These are phyloP conservation scores for Pimephales promelas DNA, from an alignment of 2,113 vertebrate genomes.

Conservation along the genomic window DNA sequence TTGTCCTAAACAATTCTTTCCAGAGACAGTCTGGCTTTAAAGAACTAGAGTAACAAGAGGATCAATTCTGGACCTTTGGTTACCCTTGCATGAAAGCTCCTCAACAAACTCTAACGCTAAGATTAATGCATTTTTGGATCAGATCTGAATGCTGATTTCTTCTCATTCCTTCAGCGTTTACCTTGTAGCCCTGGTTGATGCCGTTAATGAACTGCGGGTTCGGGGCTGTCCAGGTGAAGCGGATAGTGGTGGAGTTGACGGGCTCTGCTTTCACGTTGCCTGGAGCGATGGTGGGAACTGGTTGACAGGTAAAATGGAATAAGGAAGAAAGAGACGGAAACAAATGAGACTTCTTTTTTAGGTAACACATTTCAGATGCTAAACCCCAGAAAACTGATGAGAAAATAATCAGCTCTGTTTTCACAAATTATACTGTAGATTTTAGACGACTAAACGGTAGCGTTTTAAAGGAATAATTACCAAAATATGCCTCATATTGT, in stretches of 20 bases:
- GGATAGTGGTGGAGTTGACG: constrained; percentile 92
- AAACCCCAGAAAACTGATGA: background rate
- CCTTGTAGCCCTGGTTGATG: constrained; percentile 99
- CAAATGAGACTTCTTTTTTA: constrained; percentile 19
- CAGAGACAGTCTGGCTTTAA: background rate
- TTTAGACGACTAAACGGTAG: background rate
- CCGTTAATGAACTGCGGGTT: constrained; percentile 98
- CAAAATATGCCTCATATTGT: background rate
- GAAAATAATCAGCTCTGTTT: background rate
- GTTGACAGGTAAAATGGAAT: constrained; percentile 21
- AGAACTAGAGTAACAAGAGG: background rate
- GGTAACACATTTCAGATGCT: background rate
- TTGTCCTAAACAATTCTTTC: background rate
- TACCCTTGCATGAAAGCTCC: background rate
- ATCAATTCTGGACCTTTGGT: background rate
- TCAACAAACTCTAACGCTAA: background rate
- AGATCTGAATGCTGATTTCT: background rate
- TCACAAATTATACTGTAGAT: background rate
- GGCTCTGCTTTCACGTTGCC: constrained; percentile 90
- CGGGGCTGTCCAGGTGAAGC: constrained; percentile 95
- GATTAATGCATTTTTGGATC: background rate
- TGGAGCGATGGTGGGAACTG: constrained; percentile 94
- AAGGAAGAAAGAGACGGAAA: constrained; percentile 2
- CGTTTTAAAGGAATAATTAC: background rate
- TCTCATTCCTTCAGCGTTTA: constrained; percentile 60